Evolutionary conservation across 2,888 invertebrate genomes (phyloP).

Genomic region (Dasypolia templi): DNA sequence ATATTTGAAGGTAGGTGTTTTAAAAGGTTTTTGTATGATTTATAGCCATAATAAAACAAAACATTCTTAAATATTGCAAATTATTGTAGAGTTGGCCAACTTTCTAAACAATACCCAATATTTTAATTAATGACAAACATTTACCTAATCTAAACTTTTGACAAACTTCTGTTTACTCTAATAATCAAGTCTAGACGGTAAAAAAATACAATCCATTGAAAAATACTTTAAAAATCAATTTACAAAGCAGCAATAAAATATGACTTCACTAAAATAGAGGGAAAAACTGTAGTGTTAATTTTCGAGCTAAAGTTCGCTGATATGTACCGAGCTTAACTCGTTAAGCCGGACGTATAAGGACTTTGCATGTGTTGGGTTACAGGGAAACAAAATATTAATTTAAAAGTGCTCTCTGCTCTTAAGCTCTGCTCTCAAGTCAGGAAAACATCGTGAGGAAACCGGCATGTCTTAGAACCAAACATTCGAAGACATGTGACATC

Average conservation of each 20-base stretch:
- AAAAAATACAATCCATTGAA: conserved; percentile 7
- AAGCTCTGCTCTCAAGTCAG: too few species aligned
- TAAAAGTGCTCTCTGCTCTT: too few species aligned
- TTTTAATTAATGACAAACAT: conserved; percentile 1
- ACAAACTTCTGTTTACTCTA: background rate
- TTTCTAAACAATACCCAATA: background rate
- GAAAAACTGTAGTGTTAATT: background rate
- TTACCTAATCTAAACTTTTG: background rate
- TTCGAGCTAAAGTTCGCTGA: background rate
- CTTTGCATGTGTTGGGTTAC: background rate
- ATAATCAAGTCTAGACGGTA: conserved; percentile 30
- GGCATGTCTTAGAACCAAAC: too few species aligned
- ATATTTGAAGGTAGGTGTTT: background rate
- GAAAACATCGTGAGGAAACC: too few species aligned
- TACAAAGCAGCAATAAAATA: conserved; percentile 23
- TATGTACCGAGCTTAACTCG: conserved; percentile 15
- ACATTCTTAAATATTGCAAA: background rate
- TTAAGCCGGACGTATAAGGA: background rate
- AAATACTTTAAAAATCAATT: conserved; percentile 1
- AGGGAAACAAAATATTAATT: conserved; percentile 13
- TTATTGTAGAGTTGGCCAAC: background rate
- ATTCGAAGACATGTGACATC: too few species aligned
- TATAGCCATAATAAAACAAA: background rate
- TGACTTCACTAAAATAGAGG: background rate
- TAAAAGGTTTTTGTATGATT: background rate